Percentiles rank a stretch among this genome's conserved stretches.
Conservation (phyloP, 2,888 invertebrate species). For the Catocala sponsa region DNA sequence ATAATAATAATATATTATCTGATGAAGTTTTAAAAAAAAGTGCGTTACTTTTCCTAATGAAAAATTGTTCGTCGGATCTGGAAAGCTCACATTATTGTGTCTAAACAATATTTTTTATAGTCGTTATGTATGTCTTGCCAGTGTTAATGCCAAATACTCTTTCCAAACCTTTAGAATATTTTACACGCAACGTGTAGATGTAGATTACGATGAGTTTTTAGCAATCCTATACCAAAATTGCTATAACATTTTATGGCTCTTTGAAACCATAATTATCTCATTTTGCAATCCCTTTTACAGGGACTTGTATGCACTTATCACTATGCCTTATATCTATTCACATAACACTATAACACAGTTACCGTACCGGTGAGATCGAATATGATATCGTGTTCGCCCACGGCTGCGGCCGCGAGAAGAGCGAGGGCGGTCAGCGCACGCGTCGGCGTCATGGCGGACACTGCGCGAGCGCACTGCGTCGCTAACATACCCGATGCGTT, state of each 20-base stretch:
- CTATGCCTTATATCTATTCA: background rate
- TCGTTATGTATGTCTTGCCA: too few species aligned
- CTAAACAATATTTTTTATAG: too few species aligned
- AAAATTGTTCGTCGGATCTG: too few species aligned
- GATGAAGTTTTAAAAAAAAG: too few species aligned
- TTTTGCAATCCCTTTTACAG: too few species aligned
- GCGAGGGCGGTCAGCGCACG: constrained; percentile 42
- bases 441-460: constrained; percentile 46
- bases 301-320: too few species aligned
- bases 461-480: constrained; percentile 24
- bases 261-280: too few species aligned
- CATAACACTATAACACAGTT: constrained; percentile 17
- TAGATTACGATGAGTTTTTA: background rate
- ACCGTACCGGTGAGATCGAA: constrained; percentile 55
- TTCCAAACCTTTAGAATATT: too few species aligned
- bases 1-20: too few species aligned
- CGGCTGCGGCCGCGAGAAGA: constrained; percentile 33
- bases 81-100: too few species aligned
- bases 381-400: constrained; percentile 29
- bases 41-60: too few species aligned
- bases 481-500: constrained; percentile 12
- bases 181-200: background rate
- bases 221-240: background rate
- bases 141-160: too few species aligned
- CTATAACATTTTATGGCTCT: background rate